These are phyloP conservation scores for Acipenser transmontanus DNA, from an alignment of 2,797 vertebrate species.

Conservation along the genomic window DNA sequence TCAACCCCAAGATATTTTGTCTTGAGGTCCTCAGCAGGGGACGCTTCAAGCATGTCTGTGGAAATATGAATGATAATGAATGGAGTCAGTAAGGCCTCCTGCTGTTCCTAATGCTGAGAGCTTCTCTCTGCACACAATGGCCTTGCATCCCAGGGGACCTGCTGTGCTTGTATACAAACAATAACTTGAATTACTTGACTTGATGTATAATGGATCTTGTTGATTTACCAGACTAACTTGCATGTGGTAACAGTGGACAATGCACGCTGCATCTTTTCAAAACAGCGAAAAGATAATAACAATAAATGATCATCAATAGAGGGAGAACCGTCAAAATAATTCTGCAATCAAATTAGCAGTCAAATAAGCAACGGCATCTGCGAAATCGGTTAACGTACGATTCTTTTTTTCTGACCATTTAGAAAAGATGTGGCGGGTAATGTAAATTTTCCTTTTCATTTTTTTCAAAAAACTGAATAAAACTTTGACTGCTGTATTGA, in stretches of 20 bases:
- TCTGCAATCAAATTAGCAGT: slow-evolving; percentile 84
- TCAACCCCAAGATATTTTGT: too few relatives aligned
- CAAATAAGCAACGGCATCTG: slow-evolving; percentile 83
- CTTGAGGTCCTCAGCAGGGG: too few relatives aligned
- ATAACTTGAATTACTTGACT: not conserved
- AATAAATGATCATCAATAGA: slow-evolving; percentile 58
- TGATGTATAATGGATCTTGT: slow-evolving; percentile 10
- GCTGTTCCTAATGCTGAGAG: too few relatives aligned
- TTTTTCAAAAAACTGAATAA: slow-evolving; percentile 49
- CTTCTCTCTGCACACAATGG: too few relatives aligned
- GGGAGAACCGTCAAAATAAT: slow-evolving; percentile 40
- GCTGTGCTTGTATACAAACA: too few relatives aligned
- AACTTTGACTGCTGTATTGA: slow-evolving; percentile 64
- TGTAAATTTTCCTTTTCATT: slow-evolving; percentile 77
- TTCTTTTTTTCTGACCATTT: slow-evolving; percentile 51
- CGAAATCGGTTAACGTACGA: slow-evolving; percentile 62
- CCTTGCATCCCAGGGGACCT: too few relatives aligned
- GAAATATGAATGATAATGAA: too few relatives aligned
- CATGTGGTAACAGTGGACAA: slow-evolving; percentile 16
- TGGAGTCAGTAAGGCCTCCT: too few relatives aligned
- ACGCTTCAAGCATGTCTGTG: too few relatives aligned
- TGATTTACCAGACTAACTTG: not conserved
- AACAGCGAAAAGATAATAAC: slow-evolving; percentile 26
- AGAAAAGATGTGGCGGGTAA: slow-evolving; percentile 63
- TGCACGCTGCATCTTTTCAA: slow-evolving; percentile 3